Conservation (phyloP, 1,140 invertebrate genomes). For the Drosophila micromelanica region DNA sequence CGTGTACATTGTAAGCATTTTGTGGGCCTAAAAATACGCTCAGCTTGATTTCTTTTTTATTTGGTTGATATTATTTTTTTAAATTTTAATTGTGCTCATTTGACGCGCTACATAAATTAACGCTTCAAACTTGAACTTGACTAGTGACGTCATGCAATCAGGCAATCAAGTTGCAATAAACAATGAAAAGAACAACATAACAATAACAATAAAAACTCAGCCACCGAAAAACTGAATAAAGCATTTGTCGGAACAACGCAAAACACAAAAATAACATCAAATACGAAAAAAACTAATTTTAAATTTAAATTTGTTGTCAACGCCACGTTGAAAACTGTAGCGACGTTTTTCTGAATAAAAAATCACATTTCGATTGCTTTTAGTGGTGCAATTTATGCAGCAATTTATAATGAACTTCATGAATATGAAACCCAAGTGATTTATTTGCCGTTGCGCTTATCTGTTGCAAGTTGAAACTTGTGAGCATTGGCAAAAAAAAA, state of each 20-base stretch:
- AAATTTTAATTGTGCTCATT: slow-evolving; percentile 51
- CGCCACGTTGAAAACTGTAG: slow-evolving; percentile 30
- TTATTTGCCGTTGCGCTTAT: slow-evolving; percentile 45
- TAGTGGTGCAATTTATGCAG: slow-evolving; percentile 25
- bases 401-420: slow-evolving; percentile 41
- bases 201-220: slow-evolving; percentile 68
- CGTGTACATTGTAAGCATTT: background rate
- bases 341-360: slow-evolving; percentile 7
- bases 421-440: slow-evolving; percentile 37
- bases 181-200: slow-evolving; percentile 58
- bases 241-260: slow-evolving; percentile 28
- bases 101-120: slow-evolving; percentile 57
- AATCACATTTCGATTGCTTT: slow-evolving; percentile 29
- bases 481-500: slow-evolving; percentile 3
- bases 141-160: slow-evolving; percentile 55
- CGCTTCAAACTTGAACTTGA: slow-evolving; percentile 72
- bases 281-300: slow-evolving; percentile 46
- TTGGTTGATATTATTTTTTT: slow-evolving; percentile 2
- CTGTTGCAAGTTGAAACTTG: slow-evolving; percentile 25
- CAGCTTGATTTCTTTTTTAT: background rate
- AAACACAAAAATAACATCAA: slow-evolving; percentile 14
- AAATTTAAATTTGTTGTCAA: slow-evolving; percentile 60
- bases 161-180: slow-evolving; percentile 66
- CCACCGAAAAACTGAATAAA: slow-evolving; percentile 62
- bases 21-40: slow-evolving; percentile 11